These are phyloP conservation scores for Himalopsyche anomala DNA, from an alignment of 2,888 invertebrate species.

Conservation along the genomic window DNA sequence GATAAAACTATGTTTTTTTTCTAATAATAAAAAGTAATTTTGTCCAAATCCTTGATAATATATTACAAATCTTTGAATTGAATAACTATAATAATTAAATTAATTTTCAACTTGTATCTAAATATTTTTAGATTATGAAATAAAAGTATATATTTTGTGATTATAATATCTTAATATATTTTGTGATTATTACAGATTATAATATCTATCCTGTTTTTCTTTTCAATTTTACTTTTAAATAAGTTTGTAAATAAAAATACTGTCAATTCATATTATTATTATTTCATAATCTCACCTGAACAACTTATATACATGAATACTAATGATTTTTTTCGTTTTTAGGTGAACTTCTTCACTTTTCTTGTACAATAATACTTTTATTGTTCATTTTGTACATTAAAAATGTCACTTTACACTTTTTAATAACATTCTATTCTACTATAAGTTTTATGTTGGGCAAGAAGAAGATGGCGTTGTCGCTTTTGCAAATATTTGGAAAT, in stretches of 20 bases:
- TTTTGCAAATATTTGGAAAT: not conserved
- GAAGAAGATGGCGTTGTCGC: not conserved
- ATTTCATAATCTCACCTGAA: not conserved
- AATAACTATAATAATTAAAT: not conserved
- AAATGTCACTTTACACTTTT: not conserved
- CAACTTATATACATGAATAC: slow-evolving; percentile 11
- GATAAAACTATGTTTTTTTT: too few species aligned
- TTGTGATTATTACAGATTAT: not conserved
- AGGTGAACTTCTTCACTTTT: not conserved
- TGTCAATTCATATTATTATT: not conserved
- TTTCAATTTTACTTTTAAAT: not conserved
- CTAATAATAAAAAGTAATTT: too few species aligned
- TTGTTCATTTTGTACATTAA: not conserved
- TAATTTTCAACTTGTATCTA: not conserved
- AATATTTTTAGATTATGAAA: not conserved
- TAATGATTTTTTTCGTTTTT: slow-evolving; percentile 7
- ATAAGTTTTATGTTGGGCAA: not conserved
- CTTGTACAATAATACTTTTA: not conserved
- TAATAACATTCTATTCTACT: not conserved
- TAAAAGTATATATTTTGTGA: not conserved
- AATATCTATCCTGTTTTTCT: not conserved
- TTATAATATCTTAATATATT: too few species aligned
- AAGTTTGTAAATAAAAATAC: not conserved
- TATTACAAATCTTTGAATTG: too few species aligned
- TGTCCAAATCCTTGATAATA: too few species aligned